phyloP scores from a whole-genome alignment of 2,113 vertebrate genomes.

The Tautogolabrus adspersus region DNA sequence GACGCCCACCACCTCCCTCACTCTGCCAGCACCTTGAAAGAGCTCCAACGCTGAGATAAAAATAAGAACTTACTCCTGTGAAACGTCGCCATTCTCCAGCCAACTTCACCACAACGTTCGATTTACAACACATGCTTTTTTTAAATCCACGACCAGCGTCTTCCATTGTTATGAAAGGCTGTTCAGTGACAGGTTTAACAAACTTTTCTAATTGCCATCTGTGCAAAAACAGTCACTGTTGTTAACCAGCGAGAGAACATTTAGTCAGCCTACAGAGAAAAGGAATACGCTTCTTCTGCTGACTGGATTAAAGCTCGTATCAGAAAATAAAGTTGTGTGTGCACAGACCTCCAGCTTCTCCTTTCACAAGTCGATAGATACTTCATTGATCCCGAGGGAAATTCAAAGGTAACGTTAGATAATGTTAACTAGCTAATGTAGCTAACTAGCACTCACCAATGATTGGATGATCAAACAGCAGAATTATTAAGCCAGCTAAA shows the following conservation, averaged over 20 bases:
- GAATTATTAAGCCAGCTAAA: no score
- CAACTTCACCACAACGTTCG: slow-evolving; percentile 48
- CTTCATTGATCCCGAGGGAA: no score
- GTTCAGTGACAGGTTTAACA: slow-evolving; percentile 58
- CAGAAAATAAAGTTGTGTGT: no score
- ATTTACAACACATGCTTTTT: slow-evolving; percentile 42
- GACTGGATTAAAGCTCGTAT: slow-evolving; percentile 1
- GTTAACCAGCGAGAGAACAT: slow-evolving; percentile 40
- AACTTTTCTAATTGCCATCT: slow-evolving; percentile 77
- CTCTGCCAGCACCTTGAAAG: slow-evolving; percentile 79
- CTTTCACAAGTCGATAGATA: no score
- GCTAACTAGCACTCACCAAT: no score
- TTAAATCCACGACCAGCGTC: slow-evolving; percentile 28
- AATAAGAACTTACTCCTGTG: slow-evolving; percentile 75
- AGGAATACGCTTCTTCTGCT: slow-evolving; percentile 22
- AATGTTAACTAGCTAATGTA: no score
- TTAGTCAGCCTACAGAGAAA: slow-evolving; percentile 31
- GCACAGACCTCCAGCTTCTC: no score
- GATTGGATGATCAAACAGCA: no score
- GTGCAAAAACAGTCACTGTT: slow-evolving; percentile 60
- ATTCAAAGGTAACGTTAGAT: no score
- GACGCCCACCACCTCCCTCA: slow-evolving; percentile 76
- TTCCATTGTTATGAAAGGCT: slow-evolving; percentile 68
- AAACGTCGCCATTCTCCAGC: slow-evolving; percentile 49
- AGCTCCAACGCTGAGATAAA: slow-evolving; percentile 76